A percentile compares a stretch with the other conserved stretches of the same genome.
Evolutionary conservation across 2,888 invertebrate species (phyloP).

Genomic region (Dendrolimus pini): DNA sequence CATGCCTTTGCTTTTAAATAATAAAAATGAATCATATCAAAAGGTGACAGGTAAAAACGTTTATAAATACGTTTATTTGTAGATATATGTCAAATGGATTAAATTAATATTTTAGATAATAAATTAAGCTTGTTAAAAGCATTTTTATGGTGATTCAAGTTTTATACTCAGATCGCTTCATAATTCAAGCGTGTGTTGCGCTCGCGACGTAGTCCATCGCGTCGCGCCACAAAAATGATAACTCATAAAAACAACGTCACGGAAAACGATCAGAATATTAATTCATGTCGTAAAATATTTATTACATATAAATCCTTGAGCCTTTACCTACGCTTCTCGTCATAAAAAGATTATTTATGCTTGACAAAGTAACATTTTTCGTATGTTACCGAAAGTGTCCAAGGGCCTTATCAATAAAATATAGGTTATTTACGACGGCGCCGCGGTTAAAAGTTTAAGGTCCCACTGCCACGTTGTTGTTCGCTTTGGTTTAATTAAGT

Average conservation of each 20-base stretch:
- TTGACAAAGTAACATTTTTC: conserved; percentile 74
- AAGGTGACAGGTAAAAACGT: background rate
- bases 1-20: background rate
- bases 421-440: conserved; percentile 66
- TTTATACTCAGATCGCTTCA: conserved; percentile 59
- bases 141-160: conserved; percentile 62
- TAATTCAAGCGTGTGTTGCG: conserved; percentile 50
- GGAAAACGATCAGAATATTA: conserved; percentile 76
- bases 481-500: conserved; percentile 34
- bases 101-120: conserved; percentile 56
- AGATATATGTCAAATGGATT: conserved; percentile 34
- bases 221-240: conserved; percentile 72
- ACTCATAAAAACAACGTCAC: conserved; percentile 76
- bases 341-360: conserved; percentile 77
- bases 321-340: conserved; percentile 75
- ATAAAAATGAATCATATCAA: background rate
- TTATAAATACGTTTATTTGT: conserved; percentile 21
- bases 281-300: conserved; percentile 77
- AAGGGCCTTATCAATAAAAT: conserved; percentile 66
- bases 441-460: conserved; percentile 43
- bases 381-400: conserved; percentile 68
- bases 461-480: conserved; percentile 27
- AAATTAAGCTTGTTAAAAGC: conserved; percentile 60
- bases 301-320: conserved; percentile 76
- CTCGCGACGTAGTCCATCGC: conserved; percentile 33